Evolutionary conservation across 2,113 vertebrate species (phyloP), one percentile per base, ranked within the genome.

Genomic region (Pipa parva): DNA sequence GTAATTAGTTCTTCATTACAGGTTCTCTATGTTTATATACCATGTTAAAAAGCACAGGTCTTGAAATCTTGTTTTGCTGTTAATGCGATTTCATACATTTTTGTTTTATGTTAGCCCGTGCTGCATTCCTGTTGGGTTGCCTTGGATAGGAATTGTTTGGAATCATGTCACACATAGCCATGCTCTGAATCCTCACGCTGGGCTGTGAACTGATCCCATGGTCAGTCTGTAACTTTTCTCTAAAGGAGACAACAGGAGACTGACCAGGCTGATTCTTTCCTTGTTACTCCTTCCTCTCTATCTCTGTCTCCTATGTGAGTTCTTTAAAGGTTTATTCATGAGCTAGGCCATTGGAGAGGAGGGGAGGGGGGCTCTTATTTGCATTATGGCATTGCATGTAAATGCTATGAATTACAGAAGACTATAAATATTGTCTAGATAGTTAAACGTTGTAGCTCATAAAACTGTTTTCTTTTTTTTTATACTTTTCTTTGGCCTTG

Each of bases 311-410:
- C 59, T 71, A 57, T 73, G 74, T 5, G 0, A 24, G 39, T 5
- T 81, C 73, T 76, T 83, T 86, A 83, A 76, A 80, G 57, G 13
- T 56, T 83, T 87, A 86, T 87, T 86, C 83, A 86, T 85, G 82
- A 84, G 72, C 75, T 77, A 70, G 76, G 76, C 51, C 29, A 59
- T 51, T 3, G n/a, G 52, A 71, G 63, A 46, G 58, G 63, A 56
- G 72, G 42, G 26, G 46, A 54, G 24, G 45, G 46, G 57, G 24
- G 45, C 77, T 76, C 63, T 77, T 82, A 81, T 85, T 84, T 81
- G 76, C 78, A 83, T 86, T 73, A 72, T 78, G 75, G 54, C 73
- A 71, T 83, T 78, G 72, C 68, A 79, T 84, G 80, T 84, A 78
- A 85, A 87, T 80, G 74, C 74, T 76, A 71, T 87, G 84, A 87